Conservation (phyloP, 2,113 vertebrate genomes). For the Brienomyrus longianalis region DNA sequence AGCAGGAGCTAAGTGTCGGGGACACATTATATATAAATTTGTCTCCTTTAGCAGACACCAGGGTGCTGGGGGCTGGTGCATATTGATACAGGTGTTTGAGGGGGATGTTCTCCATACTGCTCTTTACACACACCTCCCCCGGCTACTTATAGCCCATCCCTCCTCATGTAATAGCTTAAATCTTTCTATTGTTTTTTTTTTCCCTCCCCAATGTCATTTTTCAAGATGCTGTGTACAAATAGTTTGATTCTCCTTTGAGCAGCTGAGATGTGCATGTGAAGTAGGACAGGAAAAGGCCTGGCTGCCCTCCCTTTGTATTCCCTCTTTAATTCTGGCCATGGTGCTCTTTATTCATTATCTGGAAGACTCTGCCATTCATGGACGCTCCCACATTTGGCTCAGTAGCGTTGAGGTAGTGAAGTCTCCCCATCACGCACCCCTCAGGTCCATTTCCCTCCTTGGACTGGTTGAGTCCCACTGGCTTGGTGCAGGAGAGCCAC, state of each 20-base stretch:
- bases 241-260: neutral
- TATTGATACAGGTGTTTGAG: constrained; percentile 51
- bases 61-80: constrained; percentile 44
- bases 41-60: constrained; percentile 58
- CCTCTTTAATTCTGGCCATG: neutral
- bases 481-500: neutral
- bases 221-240: neutral
- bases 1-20: constrained; percentile 53
- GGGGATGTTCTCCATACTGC: constrained; percentile 41
- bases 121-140: constrained; percentile 22
- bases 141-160: neutral
- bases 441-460: neutral
- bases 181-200: neutral
- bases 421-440: neutral
- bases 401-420: neutral
- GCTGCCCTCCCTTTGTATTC: neutral
- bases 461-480: neutral
- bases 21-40: constrained; percentile 62
- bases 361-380: neutral
- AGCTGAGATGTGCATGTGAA: neutral
- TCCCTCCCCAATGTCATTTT: neutral
- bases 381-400: neutral
- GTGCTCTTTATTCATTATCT: neutral
- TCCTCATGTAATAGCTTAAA: neutral
- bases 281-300: neutral